Conservation (phyloP, 2,888 invertebrate species). For the Yponomeuta plumbellus region DNA sequence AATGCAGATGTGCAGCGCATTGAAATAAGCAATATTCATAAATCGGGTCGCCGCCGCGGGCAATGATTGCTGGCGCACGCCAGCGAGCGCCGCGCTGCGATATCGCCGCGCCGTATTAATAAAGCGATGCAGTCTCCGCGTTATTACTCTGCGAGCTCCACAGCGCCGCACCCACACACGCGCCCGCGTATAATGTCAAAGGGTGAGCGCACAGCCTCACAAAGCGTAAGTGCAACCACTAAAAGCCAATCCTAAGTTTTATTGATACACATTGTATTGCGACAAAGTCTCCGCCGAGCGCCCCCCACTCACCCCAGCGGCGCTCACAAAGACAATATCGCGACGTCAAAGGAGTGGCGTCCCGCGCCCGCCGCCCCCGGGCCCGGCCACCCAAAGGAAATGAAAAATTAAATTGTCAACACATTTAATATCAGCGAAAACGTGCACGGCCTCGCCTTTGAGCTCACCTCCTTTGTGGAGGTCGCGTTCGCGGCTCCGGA, state of each 20-base stretch:
- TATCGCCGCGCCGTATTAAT: background rate
- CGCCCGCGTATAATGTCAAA: slow-evolving; percentile 72
- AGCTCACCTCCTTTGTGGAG: slow-evolving; percentile 65
- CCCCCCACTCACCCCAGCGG: slow-evolving; percentile 66
- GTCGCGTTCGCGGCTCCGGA: slow-evolving; percentile 52
- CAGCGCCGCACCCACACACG: slow-evolving; percentile 31
- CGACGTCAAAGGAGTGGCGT: slow-evolving; percentile 73
- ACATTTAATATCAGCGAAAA: slow-evolving; percentile 77
- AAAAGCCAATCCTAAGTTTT: slow-evolving; percentile 78
- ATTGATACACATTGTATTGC: slow-evolving; percentile 78
- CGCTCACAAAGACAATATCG: slow-evolving; percentile 77
- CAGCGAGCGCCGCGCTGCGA: background rate
- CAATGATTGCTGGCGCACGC: background rate
- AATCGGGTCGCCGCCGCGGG: slow-evolving; percentile 26
- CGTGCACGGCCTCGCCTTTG: slow-evolving; percentile 73
- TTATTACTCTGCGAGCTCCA: slow-evolving; percentile 40
- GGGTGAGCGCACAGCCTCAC: slow-evolving; percentile 74
- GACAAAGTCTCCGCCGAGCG: slow-evolving; percentile 74
- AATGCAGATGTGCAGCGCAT: background rate
- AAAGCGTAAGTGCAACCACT: slow-evolving; percentile 78
- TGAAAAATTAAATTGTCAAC: slow-evolving; percentile 78
- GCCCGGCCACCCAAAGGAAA: slow-evolving; percentile 66
- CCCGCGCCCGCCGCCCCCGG: slow-evolving; percentile 44
- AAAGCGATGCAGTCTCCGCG: slow-evolving; percentile 54
- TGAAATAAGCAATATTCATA: slow-evolving; percentile 14